Base-by-base conservation (phyloP, 2,888 invertebrate genomes). In the Rhingia campestris region DNA sequence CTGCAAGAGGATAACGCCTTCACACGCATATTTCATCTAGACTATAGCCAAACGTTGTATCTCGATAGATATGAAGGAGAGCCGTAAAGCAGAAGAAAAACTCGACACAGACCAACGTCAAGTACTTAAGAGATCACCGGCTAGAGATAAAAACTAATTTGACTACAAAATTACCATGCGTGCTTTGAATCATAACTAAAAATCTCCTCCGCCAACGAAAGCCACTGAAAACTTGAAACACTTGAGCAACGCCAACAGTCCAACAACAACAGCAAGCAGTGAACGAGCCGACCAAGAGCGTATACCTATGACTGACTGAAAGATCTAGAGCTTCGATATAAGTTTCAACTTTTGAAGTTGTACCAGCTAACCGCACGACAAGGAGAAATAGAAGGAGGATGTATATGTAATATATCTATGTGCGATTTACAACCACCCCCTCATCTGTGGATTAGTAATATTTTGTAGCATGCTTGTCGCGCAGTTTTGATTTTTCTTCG, bases 151-250 rank as follows among this genome's bases (percentile, higher is more conserved):
- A 84, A 84, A 84, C 84, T 84, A 84, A 84, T 84, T 84, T 84
- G 84, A 84, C 84, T 84, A 80, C 84, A 80, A 84, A 84, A 84
- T 84, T 80, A 84, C 80, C 70, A 80, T 84, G 84, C 84, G 80
- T 84, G 84, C 80, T 75, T 84, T 69, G 84, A 80, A 84, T 84
- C 80, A 75, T 80, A 84, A 84, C 84, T 75, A 43, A 80, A 47
- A 54, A 74, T 84, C 84, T 84, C 79, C 79, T 74, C 69, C 75
- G 63, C 80, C 64, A 72, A 47, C 64, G 58, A 75, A 64, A 80
- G 75, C 41, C 54, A 81, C 45, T 72, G 61, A 73, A 79, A 53
- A 66, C 82, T 67, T 35, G 67, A 67, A 77, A 63, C 59, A 74
- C 82, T 74, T 80, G 63, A 69, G 74, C 73, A 79, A 82, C 82